These are phyloP conservation scores for Odocoileus hemionus DNA, from an alignment of 2,113 vertebrate species.

Conservation along the genomic window DNA sequence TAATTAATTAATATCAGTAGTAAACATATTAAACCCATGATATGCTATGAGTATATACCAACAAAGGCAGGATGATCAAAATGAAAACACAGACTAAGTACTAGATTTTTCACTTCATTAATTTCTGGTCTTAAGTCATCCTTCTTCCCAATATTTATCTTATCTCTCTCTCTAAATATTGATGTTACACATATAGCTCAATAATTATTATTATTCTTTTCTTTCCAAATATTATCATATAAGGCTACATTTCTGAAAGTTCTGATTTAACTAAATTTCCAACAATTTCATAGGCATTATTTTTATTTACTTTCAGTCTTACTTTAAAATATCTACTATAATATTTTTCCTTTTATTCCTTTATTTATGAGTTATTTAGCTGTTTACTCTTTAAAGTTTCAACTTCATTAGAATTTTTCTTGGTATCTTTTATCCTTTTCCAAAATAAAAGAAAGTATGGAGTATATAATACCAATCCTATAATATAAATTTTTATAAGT, in stretches of 20 bases:
- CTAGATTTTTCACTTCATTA: background rate
- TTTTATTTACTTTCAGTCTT: background rate
- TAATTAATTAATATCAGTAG: background rate
- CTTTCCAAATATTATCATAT: background rate
- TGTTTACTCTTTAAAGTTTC: background rate
- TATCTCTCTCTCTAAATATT: background rate
- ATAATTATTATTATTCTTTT: background rate
- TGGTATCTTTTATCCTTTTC: background rate
- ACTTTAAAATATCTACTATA: background rate
- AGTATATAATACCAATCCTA: background rate
- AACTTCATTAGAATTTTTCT: background rate
- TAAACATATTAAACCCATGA: background rate
- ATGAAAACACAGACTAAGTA: background rate
- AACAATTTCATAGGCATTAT: background rate
- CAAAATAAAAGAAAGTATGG: background rate
- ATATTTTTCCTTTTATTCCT: background rate
- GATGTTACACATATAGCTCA: background rate
- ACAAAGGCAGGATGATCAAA: background rate
- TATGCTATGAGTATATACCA: background rate
- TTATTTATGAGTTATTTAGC: background rate
- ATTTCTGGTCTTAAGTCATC: background rate
- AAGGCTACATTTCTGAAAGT: background rate
- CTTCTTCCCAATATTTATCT: background rate
- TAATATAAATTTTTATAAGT: background rate
- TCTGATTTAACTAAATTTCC: background rate